These are phyloP conservation scores for Ommatoiulus sabulosus DNA, from an alignment of 2,888 invertebrate species.

Conservation along the genomic window DNA sequence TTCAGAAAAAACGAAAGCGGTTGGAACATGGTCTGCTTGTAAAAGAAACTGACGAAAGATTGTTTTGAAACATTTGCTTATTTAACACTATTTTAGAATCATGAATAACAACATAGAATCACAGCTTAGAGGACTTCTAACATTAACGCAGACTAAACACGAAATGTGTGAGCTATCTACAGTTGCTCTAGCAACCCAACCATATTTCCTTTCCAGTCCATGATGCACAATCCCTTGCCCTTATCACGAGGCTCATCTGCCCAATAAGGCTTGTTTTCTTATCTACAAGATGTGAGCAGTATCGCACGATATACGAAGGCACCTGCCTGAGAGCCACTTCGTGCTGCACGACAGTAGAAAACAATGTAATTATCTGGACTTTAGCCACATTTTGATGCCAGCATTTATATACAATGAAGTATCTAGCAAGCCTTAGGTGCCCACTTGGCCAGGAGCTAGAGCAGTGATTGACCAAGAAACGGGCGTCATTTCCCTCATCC, in stretches of 20 bases:
- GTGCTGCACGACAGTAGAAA: background rate
- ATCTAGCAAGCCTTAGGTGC: conserved; percentile 16
- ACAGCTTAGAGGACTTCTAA: background rate
- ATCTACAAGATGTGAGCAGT: conserved; percentile 31
- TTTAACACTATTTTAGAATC: background rate
- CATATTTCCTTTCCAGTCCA: background rate
- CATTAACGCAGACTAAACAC: background rate
- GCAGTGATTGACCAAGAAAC: conserved; percentile 39
- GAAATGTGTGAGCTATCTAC: background rate
- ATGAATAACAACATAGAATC: background rate
- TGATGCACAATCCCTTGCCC: background rate
- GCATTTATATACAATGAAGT: conserved; percentile 45
- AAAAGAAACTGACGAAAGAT: too few relatives aligned
- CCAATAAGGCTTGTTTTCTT: conserved; percentile 44
- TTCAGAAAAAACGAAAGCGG: too few relatives aligned
- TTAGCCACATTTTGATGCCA: conserved; percentile 38
- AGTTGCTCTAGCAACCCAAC: background rate
- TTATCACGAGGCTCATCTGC: conserved; percentile 7
- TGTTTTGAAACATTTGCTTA: background rate
- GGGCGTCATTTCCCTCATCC: conserved; percentile 16
- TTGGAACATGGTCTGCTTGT: too few relatives aligned
- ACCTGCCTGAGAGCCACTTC: conserved; percentile 25
- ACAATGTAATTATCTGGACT: conserved; percentile 35
- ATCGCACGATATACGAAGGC: conserved; percentile 4
- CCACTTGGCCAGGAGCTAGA: background rate